Base-by-base conservation (phyloP, 2,113 vertebrate genomes). In the Nanger granti region DNA sequence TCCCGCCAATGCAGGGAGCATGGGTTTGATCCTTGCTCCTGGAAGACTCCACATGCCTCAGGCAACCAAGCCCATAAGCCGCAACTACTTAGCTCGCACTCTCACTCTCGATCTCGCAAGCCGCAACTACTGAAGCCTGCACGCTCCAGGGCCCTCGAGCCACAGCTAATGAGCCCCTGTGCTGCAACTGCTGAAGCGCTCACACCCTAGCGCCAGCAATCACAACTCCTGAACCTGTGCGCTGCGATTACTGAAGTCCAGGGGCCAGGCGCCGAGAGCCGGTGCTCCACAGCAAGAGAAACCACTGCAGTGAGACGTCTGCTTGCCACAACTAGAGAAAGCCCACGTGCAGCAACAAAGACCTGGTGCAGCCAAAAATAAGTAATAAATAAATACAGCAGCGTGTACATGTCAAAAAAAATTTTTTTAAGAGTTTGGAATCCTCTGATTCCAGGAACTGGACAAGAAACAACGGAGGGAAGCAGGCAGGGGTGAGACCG, bases 201-300 rank as follows among this genome's bases (percentile, higher is more conserved):
- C n/a, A 41, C 20, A 73, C 69, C 20, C n/a, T 12, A 24, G 20
- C n/a, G 4, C 69, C 69, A 73, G 69, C n/a, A 1, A 73, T 24
- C n/a, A 41, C 20, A 24, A 24, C 1, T 10, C 11, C 20, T 41
- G 69, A 41, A n/a, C 69, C n/a, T 12, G n/a, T 24, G n/a, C 12
- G n/a, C 69, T 37, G 20, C 2, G 5, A 24, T 24, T 22, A 12
- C 69, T 76, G n/a, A 76, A 41, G n/a, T 6, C 69, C n/a, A n/a
- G 8, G 4, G 18, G 64, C 34, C 4, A 0, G 8, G 2, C 9
- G 17, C 34, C 8, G 1, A n/a, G 34, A n/a, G 64, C 17, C 17
- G 2, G 4, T 9, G 64, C 64, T 69, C 64, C 17, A 18, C 17
- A 10, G 34, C 64, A 10, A n/a, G 34, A 69, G 64, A 10, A 8